A percentile compares a stretch with the other conserved stretches of the same genome.
Conservation (phyloP, 92 coral and sea anemone genomes). For the Zoanthus solanderi region DNA sequence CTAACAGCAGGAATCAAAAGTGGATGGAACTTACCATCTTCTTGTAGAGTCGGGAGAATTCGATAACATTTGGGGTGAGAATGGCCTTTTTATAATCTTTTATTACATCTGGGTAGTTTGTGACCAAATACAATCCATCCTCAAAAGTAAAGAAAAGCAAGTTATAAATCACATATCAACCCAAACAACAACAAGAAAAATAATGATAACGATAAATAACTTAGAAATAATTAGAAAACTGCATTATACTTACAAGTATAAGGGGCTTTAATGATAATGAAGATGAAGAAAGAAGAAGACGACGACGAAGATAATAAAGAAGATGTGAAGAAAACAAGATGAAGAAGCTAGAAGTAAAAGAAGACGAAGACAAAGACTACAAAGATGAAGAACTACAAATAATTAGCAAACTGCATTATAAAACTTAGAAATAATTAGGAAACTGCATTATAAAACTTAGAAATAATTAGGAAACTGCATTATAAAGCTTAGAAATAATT, state of each 20-base stretch:
- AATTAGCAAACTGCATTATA: no score
- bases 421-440: no score
- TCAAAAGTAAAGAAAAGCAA: slow-evolving; percentile 12
- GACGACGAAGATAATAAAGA: background rate
- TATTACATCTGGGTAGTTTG: slow-evolving; percentile 83
- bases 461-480: no score
- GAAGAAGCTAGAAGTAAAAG: background rate
- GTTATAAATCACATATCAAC: no score
- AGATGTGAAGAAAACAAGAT: no score
- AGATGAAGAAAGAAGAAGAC: background rate
- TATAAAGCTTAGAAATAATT: no score
- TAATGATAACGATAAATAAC: background rate
- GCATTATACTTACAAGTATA: background rate
- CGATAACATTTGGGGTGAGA: slow-evolving; percentile 94
- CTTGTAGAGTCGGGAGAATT: slow-evolving; percentile 86
- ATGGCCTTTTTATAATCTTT: slow-evolving; percentile 78
- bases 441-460: no score
- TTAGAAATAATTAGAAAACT: background rate
- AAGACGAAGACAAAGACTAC: background rate
- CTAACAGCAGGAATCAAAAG: background rate
- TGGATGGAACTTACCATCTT: slow-evolving; percentile 70
- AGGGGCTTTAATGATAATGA: no score
- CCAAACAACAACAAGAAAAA: no score
- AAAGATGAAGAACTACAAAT: background rate
- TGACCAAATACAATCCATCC: slow-evolving; percentile 93